A percentile compares a stretch with the other conserved stretches of the same genome.
Evolutionary conservation across 1,140 invertebrate species (phyloP).

Genomic region (Pseudobourletiella spinata): DNA sequence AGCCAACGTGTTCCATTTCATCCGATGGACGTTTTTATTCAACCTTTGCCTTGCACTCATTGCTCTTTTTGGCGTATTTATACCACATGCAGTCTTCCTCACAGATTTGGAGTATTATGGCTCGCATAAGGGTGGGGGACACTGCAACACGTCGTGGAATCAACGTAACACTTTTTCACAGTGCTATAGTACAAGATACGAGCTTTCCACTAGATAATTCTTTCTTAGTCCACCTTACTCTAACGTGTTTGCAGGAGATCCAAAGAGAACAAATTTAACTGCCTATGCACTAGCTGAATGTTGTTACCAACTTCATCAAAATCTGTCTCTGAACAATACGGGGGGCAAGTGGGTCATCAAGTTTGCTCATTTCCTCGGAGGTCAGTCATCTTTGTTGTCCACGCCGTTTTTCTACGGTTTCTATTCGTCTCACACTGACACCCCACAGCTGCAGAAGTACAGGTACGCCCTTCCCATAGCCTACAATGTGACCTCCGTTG

Average conservation of each 20-base stretch:
- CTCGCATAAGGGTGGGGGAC: neutral
- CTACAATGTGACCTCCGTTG: neutral
- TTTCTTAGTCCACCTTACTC: neutral
- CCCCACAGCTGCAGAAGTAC: neutral
- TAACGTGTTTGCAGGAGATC: neutral
- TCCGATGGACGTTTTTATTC: neutral
- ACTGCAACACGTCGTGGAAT: neutral
- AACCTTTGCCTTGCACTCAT: neutral
- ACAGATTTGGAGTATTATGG: neutral
- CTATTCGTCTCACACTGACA: neutral
- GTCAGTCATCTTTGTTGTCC: no score
- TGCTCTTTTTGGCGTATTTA: neutral
- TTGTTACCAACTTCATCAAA: no score
- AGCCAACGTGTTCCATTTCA: constrained; percentile 5
- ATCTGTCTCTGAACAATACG: no score
- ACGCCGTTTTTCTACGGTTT: neutral
- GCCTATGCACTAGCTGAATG: no score
- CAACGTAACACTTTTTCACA: neutral
- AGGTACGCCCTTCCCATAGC: neutral
- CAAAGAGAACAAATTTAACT: no score
- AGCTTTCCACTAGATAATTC: neutral
- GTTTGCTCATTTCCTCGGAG: no score
- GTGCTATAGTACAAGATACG: neutral
- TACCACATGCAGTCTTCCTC: neutral
- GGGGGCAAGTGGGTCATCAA: no score